Percentiles rank a stretch among this genome's conserved stretches.
These are phyloP conservation scores for Malurus splendens DNA, from an alignment of 2,797 vertebrate genomes.

Conservation along the genomic window DNA sequence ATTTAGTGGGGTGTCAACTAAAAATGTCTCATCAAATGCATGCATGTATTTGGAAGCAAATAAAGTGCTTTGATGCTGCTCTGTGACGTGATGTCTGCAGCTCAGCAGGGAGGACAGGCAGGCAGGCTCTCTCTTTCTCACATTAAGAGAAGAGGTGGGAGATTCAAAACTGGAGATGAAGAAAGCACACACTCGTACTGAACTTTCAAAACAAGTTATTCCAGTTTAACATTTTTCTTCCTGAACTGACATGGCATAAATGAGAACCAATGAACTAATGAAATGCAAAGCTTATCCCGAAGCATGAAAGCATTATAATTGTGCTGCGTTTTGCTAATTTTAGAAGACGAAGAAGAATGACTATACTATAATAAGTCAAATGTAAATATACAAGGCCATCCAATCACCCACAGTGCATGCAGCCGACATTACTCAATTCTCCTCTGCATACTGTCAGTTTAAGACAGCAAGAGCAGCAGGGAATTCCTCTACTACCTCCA, in stretches of 20 bases:
- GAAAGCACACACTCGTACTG: slow-evolving; percentile 38
- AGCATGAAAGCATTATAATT: slow-evolving; percentile 59
- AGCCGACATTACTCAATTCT: not conserved
- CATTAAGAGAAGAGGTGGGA: slow-evolving; percentile 3
- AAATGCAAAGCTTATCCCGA: slow-evolving; percentile 55
- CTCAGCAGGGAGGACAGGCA: not conserved
- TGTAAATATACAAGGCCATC: slow-evolving; percentile 21
- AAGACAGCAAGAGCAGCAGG: not conserved
- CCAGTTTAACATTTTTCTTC: slow-evolving; percentile 52
- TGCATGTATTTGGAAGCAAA: slow-evolving; percentile 22
- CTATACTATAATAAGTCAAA: slow-evolving; percentile 25
- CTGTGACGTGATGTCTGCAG: not conserved
- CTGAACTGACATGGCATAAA: slow-evolving; percentile 48
- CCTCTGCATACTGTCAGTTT: not conserved
- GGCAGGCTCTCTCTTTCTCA: not conserved
- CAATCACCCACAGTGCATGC: not conserved
- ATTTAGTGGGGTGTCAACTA: slow-evolving; percentile 15
- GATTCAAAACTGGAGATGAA: slow-evolving; percentile 33
- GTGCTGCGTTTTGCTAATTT: slow-evolving; percentile 56
- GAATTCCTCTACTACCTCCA: not conserved
- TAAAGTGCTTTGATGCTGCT: slow-evolving; percentile 9
- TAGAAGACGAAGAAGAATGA: slow-evolving; percentile 33
- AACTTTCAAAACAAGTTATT: slow-evolving; percentile 62
- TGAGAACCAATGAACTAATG: slow-evolving; percentile 44
- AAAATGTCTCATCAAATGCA: slow-evolving; percentile 21